Evolutionary conservation across 2,888 invertebrate genomes (phyloP), one percentile per base, ranked within the genome.

Genomic region (Heterodera filipjevi): DNA sequence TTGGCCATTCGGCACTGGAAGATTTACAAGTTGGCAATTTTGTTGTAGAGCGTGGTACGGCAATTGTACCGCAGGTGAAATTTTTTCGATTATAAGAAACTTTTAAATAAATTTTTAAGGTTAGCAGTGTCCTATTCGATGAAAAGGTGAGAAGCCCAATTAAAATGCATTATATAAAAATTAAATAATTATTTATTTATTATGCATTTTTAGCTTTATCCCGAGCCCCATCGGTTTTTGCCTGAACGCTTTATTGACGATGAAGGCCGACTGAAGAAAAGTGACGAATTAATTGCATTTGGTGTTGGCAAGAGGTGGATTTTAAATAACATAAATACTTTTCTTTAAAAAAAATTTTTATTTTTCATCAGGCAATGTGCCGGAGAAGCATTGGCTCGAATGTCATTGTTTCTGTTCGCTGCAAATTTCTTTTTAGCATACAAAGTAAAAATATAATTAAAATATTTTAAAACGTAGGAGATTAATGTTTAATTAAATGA

Each of bases 181-280:
- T 10, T 0, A 68, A 68, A 32, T 22, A 33, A 68, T 33, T 72
- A 14, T 16, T 6, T 44, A 30, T 35, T 22, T 44, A 30, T 16
- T 16, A 10, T 32, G 22, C n/a, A n/a, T 64, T 30, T 53, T 46
- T 22, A 78, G 79, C 53, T 77, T 27, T 79, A 68, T 78, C 76
- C 71, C 39, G 59, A 79, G 32, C 79, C 79, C 16, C 22, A 53
- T 30, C 10, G 5, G 5, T 79, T 79, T 78, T 82, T 82, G 19
- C 86, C 86, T n/a, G 83, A 85, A 12, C 76, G 86, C 35, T 86
- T 86, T 77, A 10, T 86, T 22, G 80, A 82, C 53, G 80, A 80
- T 27, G 77, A 83, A 64, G 85, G 85, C 6, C 81, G 80, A 53
- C 49, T 85, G 66, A 84, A 80, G 32, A 84, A 81, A 72, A 71